Evolutionary conservation across 2,888 invertebrate genomes (phyloP), one percentile per base, ranked within the genome.

Genomic region (Ferdinandea cuprea): DNA sequence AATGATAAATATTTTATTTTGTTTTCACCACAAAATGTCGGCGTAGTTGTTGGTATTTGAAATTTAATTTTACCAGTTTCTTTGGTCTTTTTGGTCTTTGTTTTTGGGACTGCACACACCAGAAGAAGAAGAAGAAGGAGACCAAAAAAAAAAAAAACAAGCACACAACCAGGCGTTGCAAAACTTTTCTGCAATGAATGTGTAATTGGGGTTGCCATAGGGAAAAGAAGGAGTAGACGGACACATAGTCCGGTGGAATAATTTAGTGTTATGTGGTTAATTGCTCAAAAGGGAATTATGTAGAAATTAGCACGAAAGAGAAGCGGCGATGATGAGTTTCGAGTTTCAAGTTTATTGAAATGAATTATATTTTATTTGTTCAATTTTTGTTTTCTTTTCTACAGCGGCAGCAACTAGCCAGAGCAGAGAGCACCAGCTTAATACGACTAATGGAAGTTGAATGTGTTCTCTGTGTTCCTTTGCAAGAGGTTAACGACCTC

Each of bases 261-360:
- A 79, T 79, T 79, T 79, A 79, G 73, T 79, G 68, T 68, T 68
- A 68, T 68, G 68, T 59, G 74, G 73, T 73, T 61, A 73, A 79
- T 79, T 79, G 79, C 66, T 79, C 40, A 73, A 79, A 73, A 66
- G 66, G 65, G 73, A 73, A 73, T 79, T 73, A 73, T 73, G 66
- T 79, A 37, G 61, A 48, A 79, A 73, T 73, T 73, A 79, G 73
- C 48, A 74, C 32, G 35, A 66, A 37, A 40, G 8, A 13, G 66
- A 56, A 19, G 8, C 13, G 54, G 61, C 48, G 65, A 59, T 78
- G 78, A 58, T 66, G 52, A 44, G 52, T 46, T 42, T n/a, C 35
- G 40, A 13, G 52, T 28, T 79, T 73, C 56, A 68, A 52, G 73
- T 54, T 63, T 40, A 35, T 69, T 71, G 35, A 69, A 63, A 54